Evolutionary conservation across 2,888 invertebrate species (phyloP).

Genomic region (Bellardia bayeri): DNA sequence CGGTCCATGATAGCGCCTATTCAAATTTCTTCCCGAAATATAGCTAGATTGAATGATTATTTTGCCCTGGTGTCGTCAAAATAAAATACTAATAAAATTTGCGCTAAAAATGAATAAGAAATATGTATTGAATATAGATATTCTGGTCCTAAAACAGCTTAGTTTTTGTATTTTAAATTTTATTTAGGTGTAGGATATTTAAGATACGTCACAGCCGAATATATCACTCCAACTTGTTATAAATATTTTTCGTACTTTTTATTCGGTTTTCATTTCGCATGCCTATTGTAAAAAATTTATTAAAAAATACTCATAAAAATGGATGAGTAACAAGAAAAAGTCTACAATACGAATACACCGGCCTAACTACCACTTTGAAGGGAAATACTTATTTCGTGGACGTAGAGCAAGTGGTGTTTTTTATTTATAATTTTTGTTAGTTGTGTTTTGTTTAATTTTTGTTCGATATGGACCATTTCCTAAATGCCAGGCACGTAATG

Average conservation of each 20-base stretch:
- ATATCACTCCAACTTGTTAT: neutral
- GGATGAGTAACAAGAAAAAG: conserved; percentile 48
- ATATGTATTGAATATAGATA: no score
- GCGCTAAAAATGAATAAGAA: no score
- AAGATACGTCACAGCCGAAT: no score
- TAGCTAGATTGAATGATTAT: no score
- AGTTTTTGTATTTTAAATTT: no score
- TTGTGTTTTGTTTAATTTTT: conserved; percentile 30
- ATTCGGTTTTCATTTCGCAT: neutral
- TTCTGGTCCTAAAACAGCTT: no score
- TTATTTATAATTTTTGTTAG: neutral
- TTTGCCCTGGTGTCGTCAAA: no score
- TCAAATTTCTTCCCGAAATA: no score
- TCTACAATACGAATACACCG: neutral
- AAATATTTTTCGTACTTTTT: neutral
- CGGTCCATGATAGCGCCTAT: no score
- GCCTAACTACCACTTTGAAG: conserved; percentile 36
- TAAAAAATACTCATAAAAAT: conserved; percentile 31
- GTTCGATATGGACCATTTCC: conserved; percentile 44
- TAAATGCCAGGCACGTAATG: conserved; percentile 68
- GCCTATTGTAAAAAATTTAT: neutral
- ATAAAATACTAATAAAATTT: no score
- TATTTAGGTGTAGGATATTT: no score
- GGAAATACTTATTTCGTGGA: conserved; percentile 37
- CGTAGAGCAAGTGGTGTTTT: conserved; percentile 15